Evolutionary conservation across 2,113 vertebrate genomes (phyloP).

Genomic region (human (Homo sapiens)): DNA sequence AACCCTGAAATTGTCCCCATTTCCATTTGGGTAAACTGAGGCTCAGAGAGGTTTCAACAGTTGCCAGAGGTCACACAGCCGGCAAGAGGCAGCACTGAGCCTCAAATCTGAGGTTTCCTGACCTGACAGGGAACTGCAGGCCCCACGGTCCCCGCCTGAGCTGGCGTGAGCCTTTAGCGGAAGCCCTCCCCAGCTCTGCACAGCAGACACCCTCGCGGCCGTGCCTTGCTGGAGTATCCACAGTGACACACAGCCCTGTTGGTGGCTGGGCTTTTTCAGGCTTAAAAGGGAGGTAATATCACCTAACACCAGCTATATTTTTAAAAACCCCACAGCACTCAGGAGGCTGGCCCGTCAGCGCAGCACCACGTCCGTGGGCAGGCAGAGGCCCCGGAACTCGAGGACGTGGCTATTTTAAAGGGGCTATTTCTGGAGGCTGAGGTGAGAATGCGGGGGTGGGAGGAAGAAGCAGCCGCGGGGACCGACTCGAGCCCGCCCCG

Average conservation of each 20-base stretch:
- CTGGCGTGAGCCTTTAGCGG: not conserved
- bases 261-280: not conserved
- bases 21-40: not conserved
- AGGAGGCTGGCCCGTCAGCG: not conserved
- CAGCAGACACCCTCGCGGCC: not conserved
- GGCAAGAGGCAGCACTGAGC: not conserved
- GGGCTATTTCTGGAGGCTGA: slow-evolving; percentile 75
- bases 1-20: not conserved
- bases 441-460: slow-evolving; percentile 60
- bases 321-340: slow-evolving; percentile 35
- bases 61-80: not conserved
- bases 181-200: not conserved
- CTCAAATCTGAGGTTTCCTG: not conserved
- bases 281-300: not conserved
- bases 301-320: slow-evolving; percentile 27
- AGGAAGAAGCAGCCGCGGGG: not conserved
- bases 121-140: not conserved
- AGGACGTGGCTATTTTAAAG: slow-evolving; percentile 59
- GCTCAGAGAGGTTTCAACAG: not conserved
- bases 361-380: slow-evolving; percentile 54
- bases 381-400: slow-evolving; percentile 41
- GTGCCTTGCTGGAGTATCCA: not conserved
- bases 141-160: not conserved
- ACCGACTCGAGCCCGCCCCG: not conserved
- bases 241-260: not conserved